Evolutionary conservation across 2,888 invertebrate species (phyloP).

Genomic region (Dynastes tityus): DNA sequence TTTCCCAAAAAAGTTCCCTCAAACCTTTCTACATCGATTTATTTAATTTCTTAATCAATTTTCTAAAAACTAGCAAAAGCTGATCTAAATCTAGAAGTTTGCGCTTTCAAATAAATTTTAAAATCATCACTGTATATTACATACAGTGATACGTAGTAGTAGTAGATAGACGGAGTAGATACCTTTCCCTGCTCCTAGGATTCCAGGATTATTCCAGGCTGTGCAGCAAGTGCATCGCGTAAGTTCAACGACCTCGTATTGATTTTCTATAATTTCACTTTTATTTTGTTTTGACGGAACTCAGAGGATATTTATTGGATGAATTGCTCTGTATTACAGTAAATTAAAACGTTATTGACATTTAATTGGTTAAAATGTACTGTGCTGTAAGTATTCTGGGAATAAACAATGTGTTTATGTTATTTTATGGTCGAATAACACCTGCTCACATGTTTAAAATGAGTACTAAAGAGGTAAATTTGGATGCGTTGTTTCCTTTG

Average conservation of each 20-base stretch:
- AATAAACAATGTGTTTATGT: too few species aligned
- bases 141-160: too few species aligned
- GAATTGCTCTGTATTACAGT: slow-evolving; percentile 21
- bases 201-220: slow-evolving; percentile 59
- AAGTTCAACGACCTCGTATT: slow-evolving; percentile 68
- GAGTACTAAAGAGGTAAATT: too few species aligned
- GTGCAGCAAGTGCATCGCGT: slow-evolving; percentile 58
- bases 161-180: slow-evolving; percentile 3
- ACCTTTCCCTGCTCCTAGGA: slow-evolving; percentile 51
- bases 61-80: too few species aligned
- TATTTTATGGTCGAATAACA: too few species aligned
- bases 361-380: neutral
- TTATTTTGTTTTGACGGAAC: slow-evolving; percentile 69
- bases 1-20: too few species aligned
- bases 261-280: slow-evolving; percentile 70
- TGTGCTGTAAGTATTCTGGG: neutral
- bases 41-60: too few species aligned
- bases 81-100: neutral
- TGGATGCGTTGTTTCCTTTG: too few species aligned
- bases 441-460: too few species aligned
- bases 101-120: neutral
- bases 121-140: too few species aligned
- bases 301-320: slow-evolving; percentile 48
- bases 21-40: too few species aligned
- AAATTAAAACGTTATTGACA: slow-evolving; percentile 3